A percentile compares a stretch with the other conserved stretches of the same genome.
Conservation (phyloP, 2,113 vertebrate genomes). For the Papio anubis region DNA sequence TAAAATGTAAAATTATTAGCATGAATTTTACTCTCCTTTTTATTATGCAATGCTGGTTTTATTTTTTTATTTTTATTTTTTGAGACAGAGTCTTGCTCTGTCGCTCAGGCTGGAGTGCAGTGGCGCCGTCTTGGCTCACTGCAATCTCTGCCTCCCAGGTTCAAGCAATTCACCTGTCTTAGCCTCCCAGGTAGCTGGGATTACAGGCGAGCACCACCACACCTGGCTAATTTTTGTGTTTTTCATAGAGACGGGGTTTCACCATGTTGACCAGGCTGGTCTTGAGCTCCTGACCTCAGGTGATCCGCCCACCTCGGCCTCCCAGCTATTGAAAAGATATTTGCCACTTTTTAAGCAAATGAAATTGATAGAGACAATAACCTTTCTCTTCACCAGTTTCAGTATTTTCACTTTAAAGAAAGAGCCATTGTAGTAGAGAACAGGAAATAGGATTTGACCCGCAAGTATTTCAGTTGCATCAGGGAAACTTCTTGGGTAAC, state of each 20-base stretch:
- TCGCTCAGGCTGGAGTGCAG: too few species aligned
- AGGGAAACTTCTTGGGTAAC: conserved; percentile 7
- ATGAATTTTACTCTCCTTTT: neutral
- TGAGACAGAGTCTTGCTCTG: too few species aligned
- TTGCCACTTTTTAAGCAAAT: neutral
- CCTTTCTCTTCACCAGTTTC: neutral
- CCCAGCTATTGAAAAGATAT: neutral
- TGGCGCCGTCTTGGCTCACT: too few species aligned
- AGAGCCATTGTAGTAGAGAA: conserved; percentile 28
- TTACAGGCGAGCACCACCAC: too few species aligned
- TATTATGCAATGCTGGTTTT: neutral
- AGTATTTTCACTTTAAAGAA: conserved; percentile 37
- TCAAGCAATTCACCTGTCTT: too few species aligned
- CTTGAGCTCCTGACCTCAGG: too few species aligned
- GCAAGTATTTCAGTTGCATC: conserved; percentile 9
- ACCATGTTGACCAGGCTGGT: too few species aligned
- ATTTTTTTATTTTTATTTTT: neutral
- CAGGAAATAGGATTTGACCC: conserved; percentile 16
- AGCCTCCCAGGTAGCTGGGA: too few species aligned
- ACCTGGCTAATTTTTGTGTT: too few species aligned
- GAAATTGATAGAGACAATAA: neutral
- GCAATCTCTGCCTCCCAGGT: too few species aligned
- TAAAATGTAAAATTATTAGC: neutral
- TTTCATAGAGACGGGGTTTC: too few species aligned
- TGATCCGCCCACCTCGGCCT: too few species aligned